Evolutionary conservation across 2,797 vertebrate genomes (phyloP), one percentile per base, ranked within the genome.

Genomic region (Oryzias sinensis): DNA sequence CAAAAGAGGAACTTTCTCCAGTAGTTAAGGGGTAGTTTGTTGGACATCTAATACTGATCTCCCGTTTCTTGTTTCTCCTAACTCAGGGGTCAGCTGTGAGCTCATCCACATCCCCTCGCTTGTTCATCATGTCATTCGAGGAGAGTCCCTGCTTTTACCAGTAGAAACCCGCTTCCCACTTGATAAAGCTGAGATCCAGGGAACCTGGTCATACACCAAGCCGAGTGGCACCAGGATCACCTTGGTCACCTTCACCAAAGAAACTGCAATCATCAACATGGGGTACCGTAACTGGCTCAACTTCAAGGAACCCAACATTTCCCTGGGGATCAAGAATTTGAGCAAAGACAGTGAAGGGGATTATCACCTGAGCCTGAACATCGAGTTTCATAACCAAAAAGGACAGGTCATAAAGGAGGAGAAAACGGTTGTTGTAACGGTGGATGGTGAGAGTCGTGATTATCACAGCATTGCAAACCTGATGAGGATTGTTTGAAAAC

Each of bases 331-430:
- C 74, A 80, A 77, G 14, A 72, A 86, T 2, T 76, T 98, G 77
- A 86, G 84, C 22, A 77, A 76, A 49, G 81, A 76, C 0, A 93
- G 94, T 13, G 95, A 97, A 67, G 97, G 97, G 17, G 92, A 91
- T 49, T 99, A 97, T 62, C 90, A 93, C 16, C 90, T 99, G 63
- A 93, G 90, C 62, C 87, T 98, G 76, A 94, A 96, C 72, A 84
- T 97, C 17, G 11, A 70, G 65, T 87, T 89, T 47, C 67, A 73
- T 8, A 83, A 84, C 56, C 56, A 59, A 22, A 60, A 69, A 5
- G 76, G 33, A 9, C 15, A 56, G 1, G 70, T 92, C 4, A 58
- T 75, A 56, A 84, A 91, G 60, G 91, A 92, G 59, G 91, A 88
- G 68, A 90, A 87, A 83, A 94, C 87, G 43, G 92, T 99, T 69